These are phyloP conservation scores for Dendroctonus ponderosae DNA, from an alignment of 1,140 invertebrate genomes.

Conservation along the genomic window DNA sequence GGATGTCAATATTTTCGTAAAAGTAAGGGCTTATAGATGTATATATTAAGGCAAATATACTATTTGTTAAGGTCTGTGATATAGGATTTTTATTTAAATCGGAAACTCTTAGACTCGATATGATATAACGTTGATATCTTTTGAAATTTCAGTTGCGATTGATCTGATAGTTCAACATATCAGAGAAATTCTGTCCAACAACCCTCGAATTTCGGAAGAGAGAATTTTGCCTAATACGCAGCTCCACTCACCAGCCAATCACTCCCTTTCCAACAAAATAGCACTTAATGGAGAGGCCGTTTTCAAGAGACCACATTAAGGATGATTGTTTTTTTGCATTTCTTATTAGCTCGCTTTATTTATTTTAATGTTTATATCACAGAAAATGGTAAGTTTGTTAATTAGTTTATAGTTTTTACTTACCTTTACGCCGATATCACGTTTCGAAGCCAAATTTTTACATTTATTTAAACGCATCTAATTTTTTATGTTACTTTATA, in stretches of 20 bases:
- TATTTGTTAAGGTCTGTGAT: not conserved
- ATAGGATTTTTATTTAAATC: not conserved
- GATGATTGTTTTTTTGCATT: not conserved
- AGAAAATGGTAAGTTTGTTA: too few relatives aligned
- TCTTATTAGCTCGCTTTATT: constrained; percentile 1
- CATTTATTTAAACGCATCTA: too few relatives aligned
- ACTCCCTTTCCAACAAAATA: constrained; percentile 37
- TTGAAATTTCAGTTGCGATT: constrained; percentile 69
- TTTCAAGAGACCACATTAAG: constrained; percentile 46
- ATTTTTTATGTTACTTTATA: too few relatives aligned
- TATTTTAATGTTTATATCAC: not conserved
- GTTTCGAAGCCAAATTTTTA: too few relatives aligned
- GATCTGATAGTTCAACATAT: constrained; percentile 94
- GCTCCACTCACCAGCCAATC: constrained; percentile 4
- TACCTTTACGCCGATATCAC: too few relatives aligned
- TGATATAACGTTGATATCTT: not conserved
- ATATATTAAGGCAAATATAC: too few relatives aligned
- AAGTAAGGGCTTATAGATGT: too few relatives aligned
- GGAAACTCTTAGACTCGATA: not conserved
- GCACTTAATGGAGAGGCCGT: constrained; percentile 35
- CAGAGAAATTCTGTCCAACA: constrained; percentile 71
- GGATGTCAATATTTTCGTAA: too few relatives aligned
- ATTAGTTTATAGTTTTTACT: too few relatives aligned
- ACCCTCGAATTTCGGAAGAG: constrained; percentile 44
- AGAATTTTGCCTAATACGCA: constrained; percentile 8